phyloP scores from a whole-genome alignment of 2,797 vertebrate species.

The Lithobates pipiens region DNA sequence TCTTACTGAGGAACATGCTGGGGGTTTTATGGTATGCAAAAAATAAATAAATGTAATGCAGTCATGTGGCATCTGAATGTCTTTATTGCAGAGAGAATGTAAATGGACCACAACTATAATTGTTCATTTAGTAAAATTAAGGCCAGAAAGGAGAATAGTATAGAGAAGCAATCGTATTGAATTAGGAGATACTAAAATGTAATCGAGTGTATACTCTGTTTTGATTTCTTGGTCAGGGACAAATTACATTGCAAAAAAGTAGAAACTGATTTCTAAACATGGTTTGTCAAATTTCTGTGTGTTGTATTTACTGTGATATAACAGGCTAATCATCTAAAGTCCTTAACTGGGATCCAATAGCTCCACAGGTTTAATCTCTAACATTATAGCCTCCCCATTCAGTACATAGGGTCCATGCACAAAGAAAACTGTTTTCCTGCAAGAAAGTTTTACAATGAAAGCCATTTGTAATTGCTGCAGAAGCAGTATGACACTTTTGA shows the following conservation, averaged over 20 bases:
- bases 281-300: background rate
- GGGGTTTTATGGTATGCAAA: background rate
- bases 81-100: background rate
- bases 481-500: background rate
- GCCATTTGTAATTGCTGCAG: background rate
- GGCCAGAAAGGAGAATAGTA: background rate
- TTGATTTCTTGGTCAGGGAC: background rate
- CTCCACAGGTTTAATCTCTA: background rate
- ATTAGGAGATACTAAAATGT: background rate
- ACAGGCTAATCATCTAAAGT: background rate
- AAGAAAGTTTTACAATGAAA: background rate
- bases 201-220: background rate
- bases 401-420: background rate
- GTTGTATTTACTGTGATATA: background rate
- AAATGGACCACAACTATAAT: background rate
- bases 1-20: conserved; percentile 19
- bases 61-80: background rate
- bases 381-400: background rate
- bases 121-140: conserved; percentile 1
- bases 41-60: conserved; percentile 5
- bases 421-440: background rate
- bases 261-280: background rate
- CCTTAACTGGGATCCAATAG: background rate
- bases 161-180: background rate
- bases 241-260: background rate